phyloP scores from a whole-genome alignment of 1,140 invertebrate genomes.

The Saccostrea cuccullata region DNA sequence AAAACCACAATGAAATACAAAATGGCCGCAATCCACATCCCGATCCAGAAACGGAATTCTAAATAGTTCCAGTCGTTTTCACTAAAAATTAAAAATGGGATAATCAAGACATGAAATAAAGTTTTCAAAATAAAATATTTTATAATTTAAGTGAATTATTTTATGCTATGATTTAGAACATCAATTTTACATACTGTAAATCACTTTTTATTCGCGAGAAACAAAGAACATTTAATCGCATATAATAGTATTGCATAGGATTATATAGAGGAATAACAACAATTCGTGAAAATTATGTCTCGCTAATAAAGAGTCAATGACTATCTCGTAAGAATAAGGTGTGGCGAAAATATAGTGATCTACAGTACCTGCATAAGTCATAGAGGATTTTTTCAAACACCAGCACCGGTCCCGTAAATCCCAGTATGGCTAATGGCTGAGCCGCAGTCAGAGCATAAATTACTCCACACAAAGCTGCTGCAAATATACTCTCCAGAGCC shows the following conservation, averaged over 20 bases:
- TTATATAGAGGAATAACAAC: too few species aligned
- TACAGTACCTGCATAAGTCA: conserved; percentile 94
- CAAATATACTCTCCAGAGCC: conserved; percentile 97
- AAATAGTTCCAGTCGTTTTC: conserved; percentile 91
- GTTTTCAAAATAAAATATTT: not conserved
- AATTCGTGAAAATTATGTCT: too few species aligned
- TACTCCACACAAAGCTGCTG: conserved; percentile 96
- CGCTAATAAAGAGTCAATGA: too few species aligned
- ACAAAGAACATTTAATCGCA: too few species aligned
- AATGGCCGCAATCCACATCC: conserved; percentile 94
- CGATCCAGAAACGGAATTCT: conserved; percentile 96
- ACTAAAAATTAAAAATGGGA: conserved; percentile 75
- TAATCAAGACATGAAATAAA: not conserved
- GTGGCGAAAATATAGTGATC: too few species aligned
- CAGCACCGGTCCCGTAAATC: conserved; percentile 97
- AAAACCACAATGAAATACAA: conserved; percentile 93
- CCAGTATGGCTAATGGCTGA: conserved; percentile 79
- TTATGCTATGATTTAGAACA: not conserved
- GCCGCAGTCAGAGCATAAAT: conserved; percentile 88
- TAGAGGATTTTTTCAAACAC: conserved; percentile 99
- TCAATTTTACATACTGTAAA: conserved; percentile 78
- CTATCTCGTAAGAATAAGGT: too few species aligned
- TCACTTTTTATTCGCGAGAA: too few species aligned
- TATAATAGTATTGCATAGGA: too few species aligned
- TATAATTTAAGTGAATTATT: not conserved